These are phyloP conservation scores for Antitype chi DNA, from an alignment of 2,888 invertebrate species.

Conservation along the genomic window DNA sequence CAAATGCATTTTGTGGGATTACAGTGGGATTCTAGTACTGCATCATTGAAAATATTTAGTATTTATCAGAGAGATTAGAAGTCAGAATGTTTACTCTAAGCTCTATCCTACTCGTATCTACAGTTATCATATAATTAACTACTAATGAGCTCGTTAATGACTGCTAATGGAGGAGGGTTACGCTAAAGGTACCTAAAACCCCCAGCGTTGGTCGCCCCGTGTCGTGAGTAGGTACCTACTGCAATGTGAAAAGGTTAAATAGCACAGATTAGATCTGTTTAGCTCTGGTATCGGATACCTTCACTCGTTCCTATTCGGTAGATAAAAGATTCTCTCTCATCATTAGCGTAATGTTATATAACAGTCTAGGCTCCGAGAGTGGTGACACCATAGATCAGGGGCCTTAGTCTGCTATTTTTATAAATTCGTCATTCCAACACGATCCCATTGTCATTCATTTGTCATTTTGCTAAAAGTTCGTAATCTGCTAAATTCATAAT, in stretches of 20 bases:
- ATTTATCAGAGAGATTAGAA: not conserved
- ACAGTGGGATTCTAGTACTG: not conserved
- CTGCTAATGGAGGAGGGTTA: constrained; percentile 18
- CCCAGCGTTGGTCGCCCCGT: not conserved
- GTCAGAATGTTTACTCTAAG: constrained; percentile 14
- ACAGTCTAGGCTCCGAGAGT: not conserved
- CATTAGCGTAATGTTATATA: constrained; percentile 10
- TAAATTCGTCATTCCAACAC: no score
- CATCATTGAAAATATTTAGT: not conserved
- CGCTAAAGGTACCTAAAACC: not conserved
- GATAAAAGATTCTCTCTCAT: constrained; percentile 9
- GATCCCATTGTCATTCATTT: no score
- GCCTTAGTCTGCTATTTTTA: no score
- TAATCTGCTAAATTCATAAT: no score
- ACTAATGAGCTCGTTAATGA: constrained; percentile 42
- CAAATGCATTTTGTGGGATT: not conserved
- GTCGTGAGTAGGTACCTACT: not conserved
- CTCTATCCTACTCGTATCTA: not conserved
- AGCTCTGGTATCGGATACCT: constrained; percentile 28
- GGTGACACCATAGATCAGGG: no score
- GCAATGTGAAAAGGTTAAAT: constrained; percentile 47
- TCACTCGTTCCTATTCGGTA: constrained; percentile 30
- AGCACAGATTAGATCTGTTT: constrained; percentile 20
- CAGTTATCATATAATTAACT: constrained; percentile 20
- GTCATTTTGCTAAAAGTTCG: no score